Evolutionary conservation across 2,888 invertebrate species (phyloP).

Genomic region (Mongoloraphidia duomilia): DNA sequence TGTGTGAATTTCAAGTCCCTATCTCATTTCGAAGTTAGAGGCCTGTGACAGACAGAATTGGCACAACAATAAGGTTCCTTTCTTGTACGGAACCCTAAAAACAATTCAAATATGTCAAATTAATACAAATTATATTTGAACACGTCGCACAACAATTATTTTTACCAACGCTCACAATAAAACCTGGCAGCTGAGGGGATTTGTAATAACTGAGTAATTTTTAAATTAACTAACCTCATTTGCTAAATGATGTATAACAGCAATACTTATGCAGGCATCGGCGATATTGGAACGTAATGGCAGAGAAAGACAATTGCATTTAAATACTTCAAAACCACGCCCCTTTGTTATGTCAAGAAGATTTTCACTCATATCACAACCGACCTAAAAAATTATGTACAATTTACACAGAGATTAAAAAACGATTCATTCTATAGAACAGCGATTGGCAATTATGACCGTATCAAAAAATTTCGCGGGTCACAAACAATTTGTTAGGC

Average conservation of each 20-base stretch:
- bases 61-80: no score
- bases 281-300: slow-evolving; percentile 52
- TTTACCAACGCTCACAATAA: no score
- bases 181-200: no score
- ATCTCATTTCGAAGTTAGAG: no score
- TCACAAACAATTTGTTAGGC: no score
- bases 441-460: background rate
- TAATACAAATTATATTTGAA: no score
- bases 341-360: slow-evolving; percentile 46
- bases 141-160: no score
- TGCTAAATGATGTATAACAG: slow-evolving; percentile 92
- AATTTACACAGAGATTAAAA: slow-evolving; percentile 11
- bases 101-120: no score
- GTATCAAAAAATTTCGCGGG: background rate
- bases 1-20: no score
- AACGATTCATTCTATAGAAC: slow-evolving; percentile 5
- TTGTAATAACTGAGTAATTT: no score
- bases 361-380: slow-evolving; percentile 64
- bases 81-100: no score
- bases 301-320: slow-evolving; percentile 60
- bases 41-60: no score
- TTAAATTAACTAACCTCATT: slow-evolving; percentile 39
- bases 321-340: slow-evolving; percentile 50
- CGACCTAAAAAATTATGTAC: slow-evolving; percentile 40
- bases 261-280: slow-evolving; percentile 84